Evolutionary conservation across 2,113 vertebrate species (phyloP).

Genomic region (Thymallus thymallus): DNA sequence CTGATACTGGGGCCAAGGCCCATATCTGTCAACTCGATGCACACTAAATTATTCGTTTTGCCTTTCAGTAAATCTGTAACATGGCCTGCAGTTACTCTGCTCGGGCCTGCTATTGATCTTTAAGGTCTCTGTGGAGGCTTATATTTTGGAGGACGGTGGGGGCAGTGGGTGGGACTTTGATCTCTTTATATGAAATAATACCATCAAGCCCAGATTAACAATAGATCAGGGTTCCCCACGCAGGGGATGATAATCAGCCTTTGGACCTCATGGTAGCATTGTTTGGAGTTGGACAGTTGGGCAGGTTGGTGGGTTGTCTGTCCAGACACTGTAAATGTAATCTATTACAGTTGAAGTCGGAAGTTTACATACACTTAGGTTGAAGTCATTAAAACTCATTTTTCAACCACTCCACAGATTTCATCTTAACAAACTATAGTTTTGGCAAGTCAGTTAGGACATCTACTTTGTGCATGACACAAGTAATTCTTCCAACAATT

Average conservation of each 20-base stretch:
- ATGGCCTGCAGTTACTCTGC: neutral
- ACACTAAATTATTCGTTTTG: neutral
- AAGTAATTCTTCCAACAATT: too few species aligned
- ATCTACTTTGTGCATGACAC: too few species aligned
- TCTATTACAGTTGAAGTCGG: too few species aligned
- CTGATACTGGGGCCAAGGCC: neutral
- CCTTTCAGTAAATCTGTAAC: neutral
- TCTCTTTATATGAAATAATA: conserved; percentile 23
- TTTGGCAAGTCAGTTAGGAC: too few species aligned
- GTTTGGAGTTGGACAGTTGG: neutral
- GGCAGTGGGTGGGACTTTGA: neutral
- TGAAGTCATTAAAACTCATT: too few species aligned
- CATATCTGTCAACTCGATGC: neutral
- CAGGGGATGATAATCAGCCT: neutral
- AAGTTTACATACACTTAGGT: too few species aligned
- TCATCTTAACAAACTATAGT: too few species aligned
- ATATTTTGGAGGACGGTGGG: neutral
- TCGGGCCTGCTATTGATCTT: conserved; percentile 12
- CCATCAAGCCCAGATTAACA: conserved; percentile 21
- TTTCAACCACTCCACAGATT: too few species aligned
- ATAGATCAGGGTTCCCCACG: neutral
- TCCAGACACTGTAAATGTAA: too few species aligned
- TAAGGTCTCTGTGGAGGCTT: neutral
- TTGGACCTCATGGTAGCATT: neutral
- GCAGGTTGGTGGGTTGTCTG: neutral